Conservation (phyloP, 1,140 invertebrate genomes). For the Nasonia vitripennis region DNA sequence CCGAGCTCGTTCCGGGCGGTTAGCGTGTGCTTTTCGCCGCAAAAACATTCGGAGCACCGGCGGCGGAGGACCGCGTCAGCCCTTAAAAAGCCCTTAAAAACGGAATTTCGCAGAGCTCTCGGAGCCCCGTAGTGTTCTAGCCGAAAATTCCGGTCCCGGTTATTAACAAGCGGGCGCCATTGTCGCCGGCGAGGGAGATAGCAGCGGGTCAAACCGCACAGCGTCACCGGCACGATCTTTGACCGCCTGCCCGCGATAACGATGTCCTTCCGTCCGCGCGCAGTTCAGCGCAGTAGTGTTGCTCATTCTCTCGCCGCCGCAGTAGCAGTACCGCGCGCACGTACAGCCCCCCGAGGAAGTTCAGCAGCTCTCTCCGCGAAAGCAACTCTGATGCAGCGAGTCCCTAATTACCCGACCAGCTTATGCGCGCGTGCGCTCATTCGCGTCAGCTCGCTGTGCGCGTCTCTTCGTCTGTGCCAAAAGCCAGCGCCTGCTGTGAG, state of each 20-base stretch:
- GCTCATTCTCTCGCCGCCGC: background rate
- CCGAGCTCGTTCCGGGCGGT: background rate
- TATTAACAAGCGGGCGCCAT: conserved; percentile 28
- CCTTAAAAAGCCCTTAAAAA: background rate
- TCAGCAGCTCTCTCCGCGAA: background rate
- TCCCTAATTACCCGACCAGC: conserved; percentile 11
- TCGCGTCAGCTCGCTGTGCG: background rate
- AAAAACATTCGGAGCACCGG: background rate
- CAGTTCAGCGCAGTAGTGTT: background rate
- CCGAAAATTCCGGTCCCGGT: background rate
- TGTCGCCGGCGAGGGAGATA: background rate
- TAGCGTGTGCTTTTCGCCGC: background rate
- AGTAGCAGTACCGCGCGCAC: background rate
- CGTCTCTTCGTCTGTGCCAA: no score
- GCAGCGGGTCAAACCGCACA: background rate
- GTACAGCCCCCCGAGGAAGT: background rate
- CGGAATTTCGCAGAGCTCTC: background rate
- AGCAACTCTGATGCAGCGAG: conserved; percentile 11
- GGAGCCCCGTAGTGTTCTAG: background rate
- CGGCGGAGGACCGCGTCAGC: background rate
- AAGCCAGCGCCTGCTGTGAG: no score
- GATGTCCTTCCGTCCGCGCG: background rate
- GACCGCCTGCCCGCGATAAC: conserved; percentile 2
- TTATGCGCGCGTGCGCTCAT: background rate
- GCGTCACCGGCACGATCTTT: conserved; percentile 4